Evolutionary conservation across 2,113 vertebrate species (phyloP).

Genomic region (Ictalurus furcatus): DNA sequence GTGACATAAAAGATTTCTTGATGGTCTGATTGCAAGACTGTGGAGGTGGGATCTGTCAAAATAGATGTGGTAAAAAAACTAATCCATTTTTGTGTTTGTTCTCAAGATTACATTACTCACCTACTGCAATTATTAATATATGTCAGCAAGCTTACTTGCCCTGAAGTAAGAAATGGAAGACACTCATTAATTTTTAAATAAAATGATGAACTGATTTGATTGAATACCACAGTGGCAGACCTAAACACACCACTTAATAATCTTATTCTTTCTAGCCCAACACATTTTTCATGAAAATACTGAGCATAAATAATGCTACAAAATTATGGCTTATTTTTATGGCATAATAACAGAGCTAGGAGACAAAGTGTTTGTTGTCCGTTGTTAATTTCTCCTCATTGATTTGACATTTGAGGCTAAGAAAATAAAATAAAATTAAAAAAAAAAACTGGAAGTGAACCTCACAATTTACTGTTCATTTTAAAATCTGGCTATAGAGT

Average conservation of each 20-base stretch:
- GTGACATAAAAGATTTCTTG: not conserved
- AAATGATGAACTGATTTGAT: not conserved
- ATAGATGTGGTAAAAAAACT: not conserved
- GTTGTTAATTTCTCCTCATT: not conserved
- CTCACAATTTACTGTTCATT: not conserved
- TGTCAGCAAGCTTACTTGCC: not conserved
- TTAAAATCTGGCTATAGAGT: not conserved
- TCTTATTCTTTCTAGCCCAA: not conserved
- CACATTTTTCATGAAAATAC: not conserved
- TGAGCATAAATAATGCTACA: not conserved
- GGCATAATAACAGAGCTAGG: not conserved
- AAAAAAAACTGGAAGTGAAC: not conserved
- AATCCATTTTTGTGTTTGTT: not conserved
- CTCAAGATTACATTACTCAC: not conserved
- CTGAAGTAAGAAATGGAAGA: not conserved
- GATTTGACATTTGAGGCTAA: not conserved
- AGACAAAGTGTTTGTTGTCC: not conserved
- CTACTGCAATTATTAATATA: not conserved
- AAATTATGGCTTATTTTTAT: not conserved
- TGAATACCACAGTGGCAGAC: not conserved
- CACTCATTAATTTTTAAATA: not conserved
- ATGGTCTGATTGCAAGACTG: not conserved
- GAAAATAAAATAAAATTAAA: not conserved
- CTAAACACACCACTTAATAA: not conserved
- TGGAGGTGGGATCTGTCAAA: not conserved